A percentile compares a stretch with the other conserved stretches of the same genome.
phyloP scores from a whole-genome alignment of 2,888 invertebrate species.

The Drosophila meridiana region DNA sequence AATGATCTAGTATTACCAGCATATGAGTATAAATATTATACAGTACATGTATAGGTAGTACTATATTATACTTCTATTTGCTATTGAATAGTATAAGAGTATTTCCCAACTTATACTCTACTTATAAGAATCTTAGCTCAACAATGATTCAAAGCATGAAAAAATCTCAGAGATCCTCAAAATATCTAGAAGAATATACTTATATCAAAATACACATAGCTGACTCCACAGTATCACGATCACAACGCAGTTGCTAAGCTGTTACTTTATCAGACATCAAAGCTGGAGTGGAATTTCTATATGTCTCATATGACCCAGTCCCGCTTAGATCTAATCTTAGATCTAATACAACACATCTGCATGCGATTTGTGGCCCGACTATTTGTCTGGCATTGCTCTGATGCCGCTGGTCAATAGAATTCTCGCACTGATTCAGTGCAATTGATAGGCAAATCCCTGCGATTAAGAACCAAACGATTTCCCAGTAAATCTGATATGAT shows the following conservation, averaged over 20 bases:
- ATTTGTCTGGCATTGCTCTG: slow-evolving; percentile 41
- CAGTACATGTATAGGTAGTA: no score
- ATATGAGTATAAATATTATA: no score
- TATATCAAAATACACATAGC: not conserved
- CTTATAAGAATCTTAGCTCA: no score
- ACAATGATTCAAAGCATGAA: no score
- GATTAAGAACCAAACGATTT: slow-evolving; percentile 55
- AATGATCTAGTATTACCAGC: no score
- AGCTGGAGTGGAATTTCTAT: not conserved
- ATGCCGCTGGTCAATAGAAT: slow-evolving; percentile 6
- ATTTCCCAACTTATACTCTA: no score
- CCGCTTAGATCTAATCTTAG: not conserved
- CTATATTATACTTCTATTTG: no score
- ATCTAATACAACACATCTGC: slow-evolving; percentile 27
- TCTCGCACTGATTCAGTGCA: slow-evolving; percentile 47
- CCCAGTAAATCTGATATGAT: slow-evolving; percentile 64
- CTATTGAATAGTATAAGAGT: no score
- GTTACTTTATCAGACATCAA: not conserved
- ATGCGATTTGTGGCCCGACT: slow-evolving; percentile 40
- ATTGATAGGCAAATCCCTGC: slow-evolving; percentile 69
- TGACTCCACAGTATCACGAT: not conserved
- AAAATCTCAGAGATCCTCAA: no score
- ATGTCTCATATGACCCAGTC: slow-evolving; percentile 10
- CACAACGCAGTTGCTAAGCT: not conserved
- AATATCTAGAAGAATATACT: not conserved